Percentiles rank a stretch among this genome's conserved stretches.
These are phyloP conservation scores for Podiceps cristatus DNA, from an alignment of 2,113 vertebrate species.

Conservation along the genomic window DNA sequence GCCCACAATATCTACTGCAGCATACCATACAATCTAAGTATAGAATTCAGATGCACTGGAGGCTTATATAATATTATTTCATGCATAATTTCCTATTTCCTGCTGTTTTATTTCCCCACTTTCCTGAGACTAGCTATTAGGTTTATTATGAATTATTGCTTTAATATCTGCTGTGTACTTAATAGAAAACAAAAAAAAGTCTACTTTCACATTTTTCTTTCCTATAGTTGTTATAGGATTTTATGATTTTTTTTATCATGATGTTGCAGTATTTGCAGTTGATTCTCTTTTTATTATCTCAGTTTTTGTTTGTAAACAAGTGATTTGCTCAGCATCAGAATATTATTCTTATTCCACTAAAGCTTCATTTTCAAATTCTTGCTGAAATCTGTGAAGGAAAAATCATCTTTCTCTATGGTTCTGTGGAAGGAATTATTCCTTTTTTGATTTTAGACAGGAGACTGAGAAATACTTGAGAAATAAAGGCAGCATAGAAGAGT, in stretches of 20 bases:
- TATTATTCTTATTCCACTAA: not conserved
- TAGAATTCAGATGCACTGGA: slow-evolving; percentile 25
- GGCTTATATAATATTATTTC: slow-evolving; percentile 38
- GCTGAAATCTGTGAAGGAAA: not conserved
- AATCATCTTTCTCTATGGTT: not conserved
- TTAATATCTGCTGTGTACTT: slow-evolving; percentile 57
- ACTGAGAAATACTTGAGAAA: not conserved
- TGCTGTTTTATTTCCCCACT: slow-evolving; percentile 52
- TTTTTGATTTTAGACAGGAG: not conserved
- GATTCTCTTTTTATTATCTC: not conserved
- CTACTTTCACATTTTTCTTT: not conserved
- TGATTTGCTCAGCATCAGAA: not conserved
- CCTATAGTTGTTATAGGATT: not conserved
- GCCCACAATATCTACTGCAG: not conserved
- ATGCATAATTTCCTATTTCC: slow-evolving; percentile 54
- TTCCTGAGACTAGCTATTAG: slow-evolving; percentile 42
- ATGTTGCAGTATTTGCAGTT: not conserved
- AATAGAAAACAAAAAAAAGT: not conserved
- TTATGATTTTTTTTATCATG: not conserved
- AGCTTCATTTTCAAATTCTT: not conserved
- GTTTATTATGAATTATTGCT: slow-evolving; percentile 60
- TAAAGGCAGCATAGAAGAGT: not conserved
- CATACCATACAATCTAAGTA: not conserved
- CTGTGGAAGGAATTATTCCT: not conserved
- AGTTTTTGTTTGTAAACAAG: not conserved